phyloP scores from a whole-genome alignment of 2,888 invertebrate genomes.

The Odontomyia ornata region DNA sequence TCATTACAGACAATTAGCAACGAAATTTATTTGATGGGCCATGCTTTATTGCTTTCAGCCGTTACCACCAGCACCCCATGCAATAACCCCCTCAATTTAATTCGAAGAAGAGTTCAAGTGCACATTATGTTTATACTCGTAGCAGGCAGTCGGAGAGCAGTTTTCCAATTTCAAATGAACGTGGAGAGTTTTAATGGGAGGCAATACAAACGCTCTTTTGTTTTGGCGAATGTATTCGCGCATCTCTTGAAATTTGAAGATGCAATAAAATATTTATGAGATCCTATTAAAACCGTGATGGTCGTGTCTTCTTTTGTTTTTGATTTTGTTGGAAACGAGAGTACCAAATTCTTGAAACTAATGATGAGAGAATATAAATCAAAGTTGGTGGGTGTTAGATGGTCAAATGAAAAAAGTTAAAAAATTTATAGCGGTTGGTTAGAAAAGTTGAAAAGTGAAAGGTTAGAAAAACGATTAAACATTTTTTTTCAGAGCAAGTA shows the following conservation, averaged over 20 bases:
- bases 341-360: too few relatives aligned
- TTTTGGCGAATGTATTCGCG: neutral
- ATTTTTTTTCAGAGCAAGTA: too few relatives aligned
- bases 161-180: neutral
- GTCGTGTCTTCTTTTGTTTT: too few relatives aligned
- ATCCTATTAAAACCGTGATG: neutral
- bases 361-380: too few relatives aligned
- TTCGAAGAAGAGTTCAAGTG: neutral
- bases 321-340: too few relatives aligned
- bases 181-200: slow-evolving; percentile 17
- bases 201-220: neutral
- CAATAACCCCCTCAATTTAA: neutral
- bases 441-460: too few relatives aligned
- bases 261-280: slow-evolving; percentile 34
- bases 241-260: neutral
- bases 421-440: too few relatives aligned
- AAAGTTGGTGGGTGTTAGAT: too few relatives aligned
- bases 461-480: too few relatives aligned
- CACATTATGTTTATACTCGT: neutral
- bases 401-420: too few relatives aligned
- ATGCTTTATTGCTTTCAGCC: slow-evolving; percentile 29
- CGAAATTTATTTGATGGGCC: slow-evolving; percentile 36
- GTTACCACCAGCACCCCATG: too few relatives aligned
- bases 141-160: neutral
- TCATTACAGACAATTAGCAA: slow-evolving; percentile 41